A percentile compares a stretch with the other conserved stretches of the same genome.
Conservation (phyloP, 2,888 invertebrate species). For the Ectropis crepuscularia region DNA sequence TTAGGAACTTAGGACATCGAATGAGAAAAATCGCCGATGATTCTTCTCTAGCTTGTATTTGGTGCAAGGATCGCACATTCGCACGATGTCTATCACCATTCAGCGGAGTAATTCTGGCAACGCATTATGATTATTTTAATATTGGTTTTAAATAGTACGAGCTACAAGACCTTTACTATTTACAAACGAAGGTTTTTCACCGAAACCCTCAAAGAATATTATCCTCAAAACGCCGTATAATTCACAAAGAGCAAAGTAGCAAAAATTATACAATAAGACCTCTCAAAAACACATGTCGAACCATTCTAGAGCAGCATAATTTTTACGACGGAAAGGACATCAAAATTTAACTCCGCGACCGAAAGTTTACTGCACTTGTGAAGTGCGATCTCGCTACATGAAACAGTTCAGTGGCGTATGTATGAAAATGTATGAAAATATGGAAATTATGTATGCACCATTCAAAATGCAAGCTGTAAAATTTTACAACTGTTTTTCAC, state of each 20-base stretch:
- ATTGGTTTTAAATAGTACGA: too few species aligned
- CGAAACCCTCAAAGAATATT: not conserved
- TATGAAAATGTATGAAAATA: conserved; percentile 35
- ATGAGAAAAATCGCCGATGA: too few species aligned
- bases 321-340: conserved; percentile 18
- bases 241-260: conserved; percentile 8
- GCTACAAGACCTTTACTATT: too few species aligned
- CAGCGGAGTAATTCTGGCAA: too few species aligned
- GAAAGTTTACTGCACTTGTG: conserved; percentile 24
- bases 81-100: too few species aligned
- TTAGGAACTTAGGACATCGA: too few species aligned
- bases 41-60: too few species aligned
- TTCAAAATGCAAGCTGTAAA: conserved; percentile 41
- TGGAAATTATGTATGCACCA: conserved; percentile 39
- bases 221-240: not conserved
- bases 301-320: conserved; percentile 17
- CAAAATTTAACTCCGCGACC: conserved; percentile 20
- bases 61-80: too few species aligned
- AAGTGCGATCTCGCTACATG: conserved; percentile 18
- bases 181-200: not conserved
- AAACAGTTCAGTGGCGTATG: conserved; percentile 27
- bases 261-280: conserved; percentile 4
- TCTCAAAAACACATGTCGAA: conserved; percentile 13
- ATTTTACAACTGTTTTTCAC: conserved; percentile 39
- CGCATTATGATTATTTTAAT: too few species aligned